These are phyloP conservation scores for Epiblema foenella DNA, from an alignment of 2,888 invertebrate species.

Conservation along the genomic window DNA sequence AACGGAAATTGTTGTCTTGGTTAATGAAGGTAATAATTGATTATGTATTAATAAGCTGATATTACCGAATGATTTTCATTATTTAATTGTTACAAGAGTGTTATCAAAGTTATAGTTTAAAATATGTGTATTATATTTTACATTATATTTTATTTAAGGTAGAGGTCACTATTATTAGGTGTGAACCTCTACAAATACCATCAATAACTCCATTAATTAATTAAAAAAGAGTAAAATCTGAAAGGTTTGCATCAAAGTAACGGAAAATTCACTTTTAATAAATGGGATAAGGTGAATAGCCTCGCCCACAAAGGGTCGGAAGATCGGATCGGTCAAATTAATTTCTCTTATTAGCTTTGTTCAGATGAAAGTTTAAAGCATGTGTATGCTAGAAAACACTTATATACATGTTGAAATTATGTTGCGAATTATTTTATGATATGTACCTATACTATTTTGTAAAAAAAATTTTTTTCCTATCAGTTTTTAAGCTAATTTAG, in stretches of 20 bases:
- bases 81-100: background rate
- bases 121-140: too few species aligned
- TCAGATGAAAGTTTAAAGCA: slow-evolving; percentile 7
- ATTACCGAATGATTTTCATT: background rate
- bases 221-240: background rate
- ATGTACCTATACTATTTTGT: too few species aligned
- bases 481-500: too few species aligned
- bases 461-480: too few species aligned
- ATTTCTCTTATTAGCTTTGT: slow-evolving; percentile 31
- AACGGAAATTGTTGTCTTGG: too few species aligned
- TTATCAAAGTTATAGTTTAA: background rate
- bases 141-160: too few species aligned
- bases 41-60: background rate
- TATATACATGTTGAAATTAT: background rate
- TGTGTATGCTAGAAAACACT: background rate
- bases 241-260: background rate
- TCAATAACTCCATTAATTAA: slow-evolving; percentile 1
- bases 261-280: slow-evolving; percentile 14
- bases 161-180: background rate
- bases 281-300: slow-evolving; percentile 28
- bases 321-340: slow-evolving; percentile 30
- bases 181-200: background rate
- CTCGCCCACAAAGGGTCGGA: slow-evolving; percentile 13
- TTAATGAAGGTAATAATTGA: background rate
- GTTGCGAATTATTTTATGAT: too few species aligned